A percentile compares a stretch with the other conserved stretches of the same genome.
Conservation (phyloP, 2,888 invertebrate species). For the Drosophila paramelanica region DNA sequence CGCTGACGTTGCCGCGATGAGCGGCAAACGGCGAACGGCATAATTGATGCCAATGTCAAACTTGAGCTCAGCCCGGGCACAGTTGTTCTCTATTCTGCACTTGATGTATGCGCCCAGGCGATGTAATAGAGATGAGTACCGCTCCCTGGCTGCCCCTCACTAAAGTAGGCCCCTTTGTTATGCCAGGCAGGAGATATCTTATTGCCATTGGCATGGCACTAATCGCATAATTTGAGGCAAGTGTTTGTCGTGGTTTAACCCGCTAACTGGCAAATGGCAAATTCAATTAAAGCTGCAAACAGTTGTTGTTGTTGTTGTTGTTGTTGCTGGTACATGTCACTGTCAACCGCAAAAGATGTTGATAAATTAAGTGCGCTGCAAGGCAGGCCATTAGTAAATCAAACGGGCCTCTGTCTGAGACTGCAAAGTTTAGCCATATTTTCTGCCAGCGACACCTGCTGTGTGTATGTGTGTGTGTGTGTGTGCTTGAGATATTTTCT, state of each 20-base stretch:
- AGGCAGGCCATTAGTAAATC: constrained; percentile 51
- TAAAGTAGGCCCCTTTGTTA: too few relatives aligned
- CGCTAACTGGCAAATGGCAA: constrained; percentile 43
- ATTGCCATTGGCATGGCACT: constrained; percentile 55
- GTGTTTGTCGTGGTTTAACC: constrained; percentile 43
- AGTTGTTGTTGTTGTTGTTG: constrained; percentile 9
- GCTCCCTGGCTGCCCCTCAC: background rate
- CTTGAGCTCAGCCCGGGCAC: constrained; percentile 3
- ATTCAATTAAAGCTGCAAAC: constrained; percentile 64
- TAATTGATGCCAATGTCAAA: constrained; percentile 65
- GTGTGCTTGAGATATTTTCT: constrained; percentile 38
- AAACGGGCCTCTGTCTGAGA: constrained; percentile 27
- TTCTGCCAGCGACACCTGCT: constrained; percentile 63
- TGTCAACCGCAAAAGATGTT: constrained; percentile 65
- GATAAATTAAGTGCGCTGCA: constrained; percentile 69
- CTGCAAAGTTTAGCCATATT: constrained; percentile 15
- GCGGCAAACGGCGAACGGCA: constrained; percentile 29
- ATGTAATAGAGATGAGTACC: constrained; percentile 16
- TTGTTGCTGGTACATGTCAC: constrained; percentile 42
- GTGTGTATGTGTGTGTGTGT: constrained; percentile 13
- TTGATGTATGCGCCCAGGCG: constrained; percentile 30
- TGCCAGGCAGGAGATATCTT: constrained; percentile 39
- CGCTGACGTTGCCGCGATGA: constrained; percentile 41
- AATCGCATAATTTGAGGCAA: constrained; percentile 53
- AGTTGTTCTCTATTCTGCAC: constrained; percentile 13